phyloP scores from a whole-genome alignment of 2,888 invertebrate genomes.

The Zelleria hepariella region DNA sequence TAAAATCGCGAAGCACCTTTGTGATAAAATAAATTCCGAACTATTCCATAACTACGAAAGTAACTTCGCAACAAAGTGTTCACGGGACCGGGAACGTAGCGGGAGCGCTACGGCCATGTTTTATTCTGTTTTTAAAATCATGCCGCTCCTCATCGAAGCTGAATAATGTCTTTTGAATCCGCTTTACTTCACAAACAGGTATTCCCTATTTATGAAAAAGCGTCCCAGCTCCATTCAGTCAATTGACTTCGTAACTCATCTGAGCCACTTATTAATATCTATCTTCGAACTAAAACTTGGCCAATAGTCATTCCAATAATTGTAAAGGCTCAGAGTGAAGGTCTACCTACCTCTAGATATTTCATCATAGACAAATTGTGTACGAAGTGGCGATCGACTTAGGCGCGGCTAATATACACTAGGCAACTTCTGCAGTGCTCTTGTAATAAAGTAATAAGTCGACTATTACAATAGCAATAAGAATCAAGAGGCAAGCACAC shows the following conservation, averaged over 20 bases:
- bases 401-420: constrained; percentile 24
- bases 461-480: constrained; percentile 22
- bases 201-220: neutral
- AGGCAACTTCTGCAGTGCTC: constrained; percentile 14
- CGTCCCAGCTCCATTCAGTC: neutral
- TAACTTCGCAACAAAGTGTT: constrained; percentile 8
- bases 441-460: constrained; percentile 19
- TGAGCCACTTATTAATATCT: neutral
- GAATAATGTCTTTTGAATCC: constrained; percentile 43
- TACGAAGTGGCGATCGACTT: constrained; percentile 28
- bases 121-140: constrained; percentile 18
- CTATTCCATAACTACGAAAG: neutral
- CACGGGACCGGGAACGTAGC: constrained; percentile 3
- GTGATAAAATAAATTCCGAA: neutral
- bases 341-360: constrained; percentile 16
- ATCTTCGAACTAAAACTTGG: neutral
- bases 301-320: neutral
- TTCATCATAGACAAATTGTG: constrained; percentile 28
- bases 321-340: neutral
- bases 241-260: neutral
- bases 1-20: neutral
- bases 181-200: constrained; percentile 19
- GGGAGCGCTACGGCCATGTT: constrained; percentile 4
- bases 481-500: constrained; percentile 22
- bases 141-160: constrained; percentile 26